A percentile compares a stretch with the other conserved stretches of the same genome.
phyloP scores from a whole-genome alignment of 2,888 invertebrate genomes.

The Phortica magna region DNA sequence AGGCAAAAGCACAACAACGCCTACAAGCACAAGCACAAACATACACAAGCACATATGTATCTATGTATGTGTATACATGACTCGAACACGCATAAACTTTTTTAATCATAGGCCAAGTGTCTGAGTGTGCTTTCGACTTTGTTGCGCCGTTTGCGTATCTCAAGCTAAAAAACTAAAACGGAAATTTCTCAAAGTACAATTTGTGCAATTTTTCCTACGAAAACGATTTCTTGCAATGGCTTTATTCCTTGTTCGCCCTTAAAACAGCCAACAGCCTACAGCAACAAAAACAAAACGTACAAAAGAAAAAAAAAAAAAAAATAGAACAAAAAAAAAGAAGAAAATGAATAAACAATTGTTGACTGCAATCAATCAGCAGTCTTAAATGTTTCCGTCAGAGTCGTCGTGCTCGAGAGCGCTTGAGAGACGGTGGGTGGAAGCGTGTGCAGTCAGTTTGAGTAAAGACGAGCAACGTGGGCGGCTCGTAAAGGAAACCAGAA shows the following conservation, averaged over 20 bases:
- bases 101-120: slow-evolving; percentile 7
- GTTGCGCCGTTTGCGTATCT: neutral
- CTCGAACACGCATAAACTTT: neutral
- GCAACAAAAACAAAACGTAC: neutral
- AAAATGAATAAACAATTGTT: slow-evolving; percentile 70
- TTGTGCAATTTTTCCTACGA: neutral
- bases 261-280: slow-evolving; percentile 7
- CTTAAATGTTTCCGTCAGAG: slow-evolving; percentile 66
- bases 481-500: slow-evolving; percentile 25
- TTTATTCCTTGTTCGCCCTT: neutral
- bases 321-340: slow-evolving; percentile 20
- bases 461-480: slow-evolving; percentile 12
- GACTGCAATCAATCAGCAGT: slow-evolving; percentile 72
- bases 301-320: slow-evolving; percentile 22
- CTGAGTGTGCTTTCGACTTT: neutral
- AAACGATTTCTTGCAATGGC: neutral
- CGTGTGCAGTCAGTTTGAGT: neutral
- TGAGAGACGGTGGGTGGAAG: neutral
- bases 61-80: neutral
- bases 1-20: slow-evolving; percentile 41
- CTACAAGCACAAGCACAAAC: neutral
- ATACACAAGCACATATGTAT: neutral
- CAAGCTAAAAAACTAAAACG: slow-evolving; percentile 7
- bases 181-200: slow-evolving; percentile 9
- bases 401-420: neutral